Conservation (phyloP, 2,797 vertebrate species). For the Tokudaia muenninki region DNA sequence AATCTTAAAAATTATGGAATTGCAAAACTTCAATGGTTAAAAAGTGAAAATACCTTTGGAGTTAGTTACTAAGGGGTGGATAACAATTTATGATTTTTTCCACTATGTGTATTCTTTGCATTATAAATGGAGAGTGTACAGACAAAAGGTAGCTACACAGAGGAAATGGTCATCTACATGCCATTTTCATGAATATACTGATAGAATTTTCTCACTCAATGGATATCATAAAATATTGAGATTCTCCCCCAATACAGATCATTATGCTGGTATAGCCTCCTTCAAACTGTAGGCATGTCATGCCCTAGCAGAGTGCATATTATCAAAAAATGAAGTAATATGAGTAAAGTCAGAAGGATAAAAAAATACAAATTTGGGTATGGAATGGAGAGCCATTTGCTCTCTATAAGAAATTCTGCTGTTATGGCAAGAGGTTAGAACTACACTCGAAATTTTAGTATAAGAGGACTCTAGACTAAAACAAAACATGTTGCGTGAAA, state of each 20-base stretch:
- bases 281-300: neutral
- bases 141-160: neutral
- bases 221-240: neutral
- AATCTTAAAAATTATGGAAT: no score
- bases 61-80: neutral
- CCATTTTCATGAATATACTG: neutral
- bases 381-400: neutral
- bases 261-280: neutral
- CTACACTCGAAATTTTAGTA: neutral
- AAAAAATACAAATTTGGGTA: neutral
- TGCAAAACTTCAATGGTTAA: neutral
- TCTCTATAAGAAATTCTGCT: neutral
- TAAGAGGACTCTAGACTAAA: neutral
- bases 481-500: neutral
- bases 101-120: neutral
- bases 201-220: neutral
- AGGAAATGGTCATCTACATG: rapidly evolving
- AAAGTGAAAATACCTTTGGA: neutral
- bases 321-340: neutral
- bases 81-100: neutral
- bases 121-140: neutral
- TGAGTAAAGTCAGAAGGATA: neutral
- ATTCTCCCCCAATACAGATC: neutral
- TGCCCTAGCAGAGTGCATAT: neutral
- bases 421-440: neutral